phyloP scores from a whole-genome alignment of 1,140 invertebrate species.

The Hypothenemus hampei region DNA sequence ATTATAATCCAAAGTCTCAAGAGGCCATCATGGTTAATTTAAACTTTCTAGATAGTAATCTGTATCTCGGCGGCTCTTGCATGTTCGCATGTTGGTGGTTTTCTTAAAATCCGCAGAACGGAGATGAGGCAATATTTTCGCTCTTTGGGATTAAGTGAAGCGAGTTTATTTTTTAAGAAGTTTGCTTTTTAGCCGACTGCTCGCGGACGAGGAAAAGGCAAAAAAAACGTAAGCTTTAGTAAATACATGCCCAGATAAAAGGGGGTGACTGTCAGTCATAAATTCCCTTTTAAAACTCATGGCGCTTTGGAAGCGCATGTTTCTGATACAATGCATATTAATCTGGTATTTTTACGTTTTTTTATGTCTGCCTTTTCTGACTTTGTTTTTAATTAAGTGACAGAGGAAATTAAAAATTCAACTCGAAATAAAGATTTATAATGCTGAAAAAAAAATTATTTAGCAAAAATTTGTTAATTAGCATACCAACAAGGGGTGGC shows the following conservation, averaged over 20 bases:
- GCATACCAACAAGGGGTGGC: no score
- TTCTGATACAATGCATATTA: not conserved
- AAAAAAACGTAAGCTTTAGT: slow-evolving; percentile 12
- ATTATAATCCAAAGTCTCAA: not conserved
- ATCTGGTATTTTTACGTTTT: not conserved
- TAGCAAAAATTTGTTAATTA: no score
- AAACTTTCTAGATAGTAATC: slow-evolving; percentile 7
- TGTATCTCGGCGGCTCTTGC: not conserved
- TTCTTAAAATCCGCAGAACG: slow-evolving; percentile 7
- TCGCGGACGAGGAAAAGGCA: no score
- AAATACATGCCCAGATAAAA: slow-evolving; percentile 10
- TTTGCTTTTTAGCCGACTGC: slow-evolving; percentile 7
- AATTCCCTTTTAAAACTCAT: slow-evolving; percentile 3
- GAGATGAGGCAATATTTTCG: slow-evolving; percentile 11
- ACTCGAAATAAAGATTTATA: no score
- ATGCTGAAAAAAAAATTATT: no score
- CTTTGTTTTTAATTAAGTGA: no score
- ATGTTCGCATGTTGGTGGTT: slow-evolving; percentile 13
- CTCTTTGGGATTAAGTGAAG: slow-evolving; percentile 13
- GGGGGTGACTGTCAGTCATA: slow-evolving; percentile 6
- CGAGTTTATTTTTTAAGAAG: slow-evolving; percentile 15
- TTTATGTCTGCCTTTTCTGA: no score
- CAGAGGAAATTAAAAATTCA: no score
- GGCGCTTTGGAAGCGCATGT: not conserved
- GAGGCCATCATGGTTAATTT: not conserved